phyloP scores from a whole-genome alignment of 2,888 invertebrate species.

The Cylloceria caligata region DNA sequence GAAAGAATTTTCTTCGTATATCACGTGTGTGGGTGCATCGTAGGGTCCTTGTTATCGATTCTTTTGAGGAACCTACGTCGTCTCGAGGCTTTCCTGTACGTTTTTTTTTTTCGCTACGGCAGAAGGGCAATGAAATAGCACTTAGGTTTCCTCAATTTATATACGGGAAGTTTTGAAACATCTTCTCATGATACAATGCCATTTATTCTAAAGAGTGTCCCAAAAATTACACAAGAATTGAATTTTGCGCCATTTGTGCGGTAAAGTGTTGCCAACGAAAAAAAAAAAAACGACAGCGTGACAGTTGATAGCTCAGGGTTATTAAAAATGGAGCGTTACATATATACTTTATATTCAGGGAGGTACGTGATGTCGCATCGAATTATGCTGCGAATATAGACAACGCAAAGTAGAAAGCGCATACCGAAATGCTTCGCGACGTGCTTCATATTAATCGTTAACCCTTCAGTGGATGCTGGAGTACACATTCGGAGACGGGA shows the following conservation, averaged over 20 bases:
- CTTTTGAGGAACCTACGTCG: background rate
- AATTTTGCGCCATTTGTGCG: too few relatives aligned
- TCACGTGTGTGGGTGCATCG: background rate
- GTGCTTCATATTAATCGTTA: background rate
- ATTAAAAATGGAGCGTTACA: too few relatives aligned
- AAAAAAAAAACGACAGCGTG: too few relatives aligned
- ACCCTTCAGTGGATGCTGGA: background rate
- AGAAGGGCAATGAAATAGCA: background rate
- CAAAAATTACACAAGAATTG: too few relatives aligned
- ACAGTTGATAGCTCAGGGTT: too few relatives aligned
- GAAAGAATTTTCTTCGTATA: background rate
- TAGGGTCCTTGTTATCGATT: conserved; percentile 14
- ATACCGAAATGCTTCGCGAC: background rate
- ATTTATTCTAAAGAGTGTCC: too few relatives aligned
- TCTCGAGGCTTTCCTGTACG: background rate
- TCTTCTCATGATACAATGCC: background rate
- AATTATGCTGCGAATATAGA: background rate
- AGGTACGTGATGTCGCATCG: background rate
- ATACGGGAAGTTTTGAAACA: background rate
- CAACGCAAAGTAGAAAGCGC: background rate
- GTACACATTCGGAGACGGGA: too few relatives aligned
- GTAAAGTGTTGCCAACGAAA: too few relatives aligned
- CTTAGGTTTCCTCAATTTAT: background rate
- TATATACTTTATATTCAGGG: conserved; percentile 13
- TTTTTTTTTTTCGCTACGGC: background rate